Evolutionary conservation across 2,113 vertebrate species (phyloP), one percentile per base, ranked within the genome.

Genomic region (Onychostruthus taczanowskii): DNA sequence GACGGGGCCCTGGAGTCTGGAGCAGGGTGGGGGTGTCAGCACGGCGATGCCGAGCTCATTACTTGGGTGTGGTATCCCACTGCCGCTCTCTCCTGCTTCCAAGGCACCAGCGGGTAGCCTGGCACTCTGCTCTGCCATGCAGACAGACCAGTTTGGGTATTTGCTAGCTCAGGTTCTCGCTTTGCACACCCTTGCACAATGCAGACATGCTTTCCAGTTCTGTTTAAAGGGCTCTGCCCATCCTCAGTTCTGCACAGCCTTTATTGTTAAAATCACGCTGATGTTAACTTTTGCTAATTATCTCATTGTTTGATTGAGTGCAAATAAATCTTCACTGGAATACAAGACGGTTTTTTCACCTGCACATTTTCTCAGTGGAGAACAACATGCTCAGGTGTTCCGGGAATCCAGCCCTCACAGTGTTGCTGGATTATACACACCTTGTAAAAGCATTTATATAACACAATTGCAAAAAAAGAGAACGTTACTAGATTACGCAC

Each of bases 101-200:
- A 75, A 20, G 76, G 43, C 76, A 83, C 18, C 2, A 53, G 35
- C 5, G 19, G 37, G 82, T 58, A 67, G 67, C 35, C 76, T 81
- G 86, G 86, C 67, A 50, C 52, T 70, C 23, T 77, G 64, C 61
- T 93, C 13, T 81, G 91, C 90, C 89, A 56, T 61, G 93, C 39
- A 63, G 91, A 68, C 80, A 90, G 94, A 97, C 95, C 76, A 68
- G 96, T 95, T 89, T 81, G 47, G 55, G 21, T 90, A 94, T 78
- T 68, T 89, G 91, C 95, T 95, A 70, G 79, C 80, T 96, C 92
- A 95, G 90, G 56, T 70, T 74, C 86, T 93, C 21, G 9, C 83
- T 92, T 76, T 84, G 72, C 68, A 75, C 52, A 74, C 8, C 11
- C 64, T 97, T 89, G 52, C 94, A 90, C 93, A 87, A 92, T 23